Percentiles rank a stretch among this genome's conserved stretches.
Evolutionary conservation across 2,113 vertebrate genomes (phyloP).

Genomic region (Erinaceus europaeus): DNA sequence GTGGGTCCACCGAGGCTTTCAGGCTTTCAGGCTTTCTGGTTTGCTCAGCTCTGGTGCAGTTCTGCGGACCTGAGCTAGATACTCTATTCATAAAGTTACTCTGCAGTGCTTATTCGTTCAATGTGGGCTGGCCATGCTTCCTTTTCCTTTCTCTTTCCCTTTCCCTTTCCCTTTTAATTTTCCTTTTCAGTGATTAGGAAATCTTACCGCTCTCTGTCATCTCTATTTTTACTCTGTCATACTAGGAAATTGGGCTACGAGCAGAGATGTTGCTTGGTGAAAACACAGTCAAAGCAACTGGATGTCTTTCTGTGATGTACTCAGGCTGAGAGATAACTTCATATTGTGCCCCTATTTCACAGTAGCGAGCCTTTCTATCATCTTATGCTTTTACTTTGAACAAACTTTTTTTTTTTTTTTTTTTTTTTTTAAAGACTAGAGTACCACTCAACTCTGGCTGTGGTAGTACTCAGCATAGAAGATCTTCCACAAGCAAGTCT

Average conservation of each 20-base stretch:
- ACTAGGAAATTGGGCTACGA: neutral
- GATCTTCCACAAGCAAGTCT: no score
- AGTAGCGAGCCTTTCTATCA: neutral
- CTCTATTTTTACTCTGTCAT: neutral
- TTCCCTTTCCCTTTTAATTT: no score
- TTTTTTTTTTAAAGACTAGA: neutral
- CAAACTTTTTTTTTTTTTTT: neutral
- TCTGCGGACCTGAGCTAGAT: neutral
- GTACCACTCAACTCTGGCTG: no score
- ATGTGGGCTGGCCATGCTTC: neutral
- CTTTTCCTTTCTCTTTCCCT: no score
- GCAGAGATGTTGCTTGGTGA: neutral
- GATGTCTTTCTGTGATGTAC: neutral
- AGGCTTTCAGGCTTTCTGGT: no score
- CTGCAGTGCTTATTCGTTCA: neutral
- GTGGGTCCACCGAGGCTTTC: no score
- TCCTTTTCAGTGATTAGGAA: neutral
- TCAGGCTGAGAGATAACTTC: neutral
- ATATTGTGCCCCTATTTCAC: neutral
- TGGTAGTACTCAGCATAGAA: no score
- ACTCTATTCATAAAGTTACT: neutral
- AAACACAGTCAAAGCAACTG: neutral
- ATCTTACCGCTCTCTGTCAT: neutral
- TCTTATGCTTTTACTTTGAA: neutral
- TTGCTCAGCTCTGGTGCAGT: neutral